phyloP scores from a whole-genome alignment of 2,113 vertebrate species.

The Thalassarche chlororhynchos region DNA sequence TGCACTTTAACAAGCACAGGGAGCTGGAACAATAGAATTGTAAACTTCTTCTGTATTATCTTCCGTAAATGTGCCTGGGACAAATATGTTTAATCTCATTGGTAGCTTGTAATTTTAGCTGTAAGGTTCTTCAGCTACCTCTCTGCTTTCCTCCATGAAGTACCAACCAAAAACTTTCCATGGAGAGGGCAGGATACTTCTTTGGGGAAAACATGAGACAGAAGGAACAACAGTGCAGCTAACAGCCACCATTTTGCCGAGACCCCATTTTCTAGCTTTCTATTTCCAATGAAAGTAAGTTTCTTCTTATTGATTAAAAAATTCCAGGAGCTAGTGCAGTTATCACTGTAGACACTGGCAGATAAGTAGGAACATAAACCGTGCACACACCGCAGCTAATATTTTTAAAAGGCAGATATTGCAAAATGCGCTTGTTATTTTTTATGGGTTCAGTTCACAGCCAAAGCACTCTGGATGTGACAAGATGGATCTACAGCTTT shows the following conservation, averaged over 20 bases:
- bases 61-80: constrained; percentile 30
- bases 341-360: not conserved
- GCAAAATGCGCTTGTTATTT: not conserved
- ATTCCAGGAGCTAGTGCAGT: not conserved
- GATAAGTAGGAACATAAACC: not conserved
- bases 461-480: not conserved
- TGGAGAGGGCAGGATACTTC: not conserved
- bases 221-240: not conserved
- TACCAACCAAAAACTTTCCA: not conserved
- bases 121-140: not conserved
- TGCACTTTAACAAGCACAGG: constrained; percentile 62
- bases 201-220: not conserved
- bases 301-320: not conserved
- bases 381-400: not conserved
- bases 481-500: not conserved
- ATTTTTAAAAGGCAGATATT: not conserved
- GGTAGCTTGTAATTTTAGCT: constrained; percentile 31
- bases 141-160: not conserved
- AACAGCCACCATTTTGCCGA: not conserved
- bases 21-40: constrained; percentile 67
- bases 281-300: not conserved
- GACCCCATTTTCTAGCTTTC: not conserved
- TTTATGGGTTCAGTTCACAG: not conserved
- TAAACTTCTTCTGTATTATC: constrained; percentile 52
- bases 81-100: constrained; percentile 44